phyloP scores from a whole-genome alignment of 2,113 vertebrate species.

The Eonycteris spelaea region DNA sequence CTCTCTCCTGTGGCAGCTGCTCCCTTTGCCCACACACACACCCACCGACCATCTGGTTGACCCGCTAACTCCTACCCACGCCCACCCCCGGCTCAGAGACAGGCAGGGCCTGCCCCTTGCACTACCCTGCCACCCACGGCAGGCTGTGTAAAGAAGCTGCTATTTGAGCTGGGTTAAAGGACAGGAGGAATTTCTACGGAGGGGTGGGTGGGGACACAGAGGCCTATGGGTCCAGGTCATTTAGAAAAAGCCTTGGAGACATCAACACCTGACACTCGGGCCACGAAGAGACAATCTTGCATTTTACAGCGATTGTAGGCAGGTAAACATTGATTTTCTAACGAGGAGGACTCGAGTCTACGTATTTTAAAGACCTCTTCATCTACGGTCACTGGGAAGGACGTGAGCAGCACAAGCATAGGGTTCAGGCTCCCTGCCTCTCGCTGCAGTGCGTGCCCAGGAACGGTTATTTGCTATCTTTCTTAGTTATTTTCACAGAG shows the following conservation, averaged over 20 bases:
- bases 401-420: neutral
- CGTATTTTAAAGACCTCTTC: slow-evolving; percentile 16
- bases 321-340: neutral
- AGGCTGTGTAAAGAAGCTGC: fast-evolving
- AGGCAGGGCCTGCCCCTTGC: fast-evolving
- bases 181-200: neutral
- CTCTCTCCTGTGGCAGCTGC: fast-evolving
- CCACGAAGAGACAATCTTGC: neutral
- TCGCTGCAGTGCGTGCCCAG: neutral
- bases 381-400: neutral
- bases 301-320: neutral
- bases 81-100: too few species aligned
- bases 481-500: neutral
- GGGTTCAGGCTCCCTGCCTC: neutral
- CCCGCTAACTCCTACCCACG: neutral
- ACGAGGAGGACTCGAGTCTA: neutral
- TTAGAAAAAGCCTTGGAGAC: neutral
- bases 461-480: neutral
- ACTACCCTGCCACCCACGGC: fast-evolving
- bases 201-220: fast-evolving
- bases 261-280: neutral
- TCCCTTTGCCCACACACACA: neutral
- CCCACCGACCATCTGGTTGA: too few species aligned
- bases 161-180: neutral
- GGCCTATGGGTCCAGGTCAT: fast-evolving